phyloP scores from a whole-genome alignment of 2,888 invertebrate species.

The Lithophane socia region DNA sequence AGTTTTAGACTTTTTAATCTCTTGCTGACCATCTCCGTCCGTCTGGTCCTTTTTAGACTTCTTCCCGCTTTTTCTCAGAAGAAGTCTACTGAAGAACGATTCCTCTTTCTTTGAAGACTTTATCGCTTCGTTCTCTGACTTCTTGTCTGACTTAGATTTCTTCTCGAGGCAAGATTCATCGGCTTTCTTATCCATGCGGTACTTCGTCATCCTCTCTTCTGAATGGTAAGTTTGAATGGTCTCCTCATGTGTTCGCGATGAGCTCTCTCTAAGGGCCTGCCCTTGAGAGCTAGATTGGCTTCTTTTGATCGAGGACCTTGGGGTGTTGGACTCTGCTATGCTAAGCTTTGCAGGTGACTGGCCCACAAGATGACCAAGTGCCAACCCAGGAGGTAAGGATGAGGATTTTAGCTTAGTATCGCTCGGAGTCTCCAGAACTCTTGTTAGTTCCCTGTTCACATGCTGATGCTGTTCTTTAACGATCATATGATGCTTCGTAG shows the following conservation, averaged over 20 bases:
- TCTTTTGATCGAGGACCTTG: constrained; percentile 86
- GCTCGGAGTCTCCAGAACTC: constrained; percentile 83
- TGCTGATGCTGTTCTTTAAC: constrained; percentile 85
- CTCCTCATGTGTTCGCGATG: constrained; percentile 77
- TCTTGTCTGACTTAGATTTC: constrained; percentile 88
- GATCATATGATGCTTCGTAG: constrained; percentile 85
- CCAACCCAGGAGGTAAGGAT: constrained; percentile 91
- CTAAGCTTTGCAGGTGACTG: constrained; percentile 89
- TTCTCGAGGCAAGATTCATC: constrained; percentile 88
- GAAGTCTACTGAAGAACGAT: constrained; percentile 92
- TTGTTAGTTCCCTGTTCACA: constrained; percentile 82
- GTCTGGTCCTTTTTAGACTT: constrained; percentile 91
- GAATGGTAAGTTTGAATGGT: constrained; percentile 75
- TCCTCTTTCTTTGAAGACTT: constrained; percentile 89
- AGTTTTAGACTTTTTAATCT: constrained; percentile 83
- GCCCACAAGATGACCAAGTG: constrained; percentile 87
- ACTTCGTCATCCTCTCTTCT: constrained; percentile 81
- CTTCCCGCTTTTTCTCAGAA: constrained; percentile 93
- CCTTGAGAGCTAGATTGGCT: constrained; percentile 89
- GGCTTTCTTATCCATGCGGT: constrained; percentile 84
- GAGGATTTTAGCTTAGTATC: constrained; percentile 92
- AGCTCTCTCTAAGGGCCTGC: constrained; percentile 80
- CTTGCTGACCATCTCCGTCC: constrained; percentile 84
- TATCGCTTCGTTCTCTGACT: constrained; percentile 87
- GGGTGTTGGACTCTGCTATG: constrained; percentile 84